phyloP scores from a whole-genome alignment of 53 echinoderm and acorn worm genomes.

The Echinarachnius parma region DNA sequence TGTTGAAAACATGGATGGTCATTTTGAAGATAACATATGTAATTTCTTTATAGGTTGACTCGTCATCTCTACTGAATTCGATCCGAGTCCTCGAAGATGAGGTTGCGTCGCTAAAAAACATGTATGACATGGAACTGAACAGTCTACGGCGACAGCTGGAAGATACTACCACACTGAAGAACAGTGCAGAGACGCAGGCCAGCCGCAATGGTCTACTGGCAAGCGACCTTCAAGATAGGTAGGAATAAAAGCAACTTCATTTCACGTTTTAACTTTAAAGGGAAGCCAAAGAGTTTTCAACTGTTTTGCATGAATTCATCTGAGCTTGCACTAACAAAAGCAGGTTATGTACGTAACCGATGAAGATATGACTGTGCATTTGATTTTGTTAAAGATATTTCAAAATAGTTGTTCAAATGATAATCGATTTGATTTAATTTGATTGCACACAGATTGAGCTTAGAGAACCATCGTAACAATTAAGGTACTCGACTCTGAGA shows the following conservation, averaged over 20 bases:
- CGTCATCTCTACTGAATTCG: slow-evolving; percentile 87
- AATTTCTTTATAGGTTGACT: too few species aligned
- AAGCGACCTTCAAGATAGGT: slow-evolving; percentile 80
- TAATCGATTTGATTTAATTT: too few species aligned
- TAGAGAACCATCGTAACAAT: slow-evolving; percentile 2
- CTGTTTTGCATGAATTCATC: too few species aligned
- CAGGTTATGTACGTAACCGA: too few species aligned
- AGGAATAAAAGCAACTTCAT: background rate
- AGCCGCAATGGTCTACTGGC: slow-evolving; percentile 69
- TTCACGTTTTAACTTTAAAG: too few species aligned
- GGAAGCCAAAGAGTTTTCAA: too few species aligned
- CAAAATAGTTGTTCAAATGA: too few species aligned
- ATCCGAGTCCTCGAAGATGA: slow-evolving; percentile 87
- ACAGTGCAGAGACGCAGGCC: slow-evolving; percentile 67
- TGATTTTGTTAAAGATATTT: too few species aligned
- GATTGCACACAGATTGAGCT: background rate
- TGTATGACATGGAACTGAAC: slow-evolving; percentile 82
- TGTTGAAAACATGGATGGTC: too few species aligned
- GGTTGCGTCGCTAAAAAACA: slow-evolving; percentile 59
- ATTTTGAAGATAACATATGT: too few species aligned
- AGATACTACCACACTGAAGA: slow-evolving; percentile 51
- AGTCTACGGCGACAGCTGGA: slow-evolving; percentile 68
- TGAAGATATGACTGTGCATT: too few species aligned
- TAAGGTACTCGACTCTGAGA: background rate
- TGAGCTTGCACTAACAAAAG: too few species aligned